phyloP scores from a whole-genome alignment of 2,797 vertebrate genomes.

The Tokudaia tokunoshimensis region DNA sequence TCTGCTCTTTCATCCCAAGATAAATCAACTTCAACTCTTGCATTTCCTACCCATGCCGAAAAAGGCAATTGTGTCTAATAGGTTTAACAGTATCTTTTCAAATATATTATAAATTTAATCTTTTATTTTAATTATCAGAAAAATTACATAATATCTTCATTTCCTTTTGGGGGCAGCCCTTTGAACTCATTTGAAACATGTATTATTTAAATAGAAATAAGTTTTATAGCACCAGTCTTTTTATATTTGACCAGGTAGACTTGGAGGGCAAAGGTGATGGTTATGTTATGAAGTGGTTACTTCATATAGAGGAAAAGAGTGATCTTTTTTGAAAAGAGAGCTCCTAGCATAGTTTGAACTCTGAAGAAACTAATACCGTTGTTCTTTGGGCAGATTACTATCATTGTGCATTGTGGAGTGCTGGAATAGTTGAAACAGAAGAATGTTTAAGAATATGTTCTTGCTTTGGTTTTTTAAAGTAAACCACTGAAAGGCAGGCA shows the following conservation, averaged over 20 bases:
- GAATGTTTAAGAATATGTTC: neutral
- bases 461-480: constrained; percentile 51
- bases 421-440: neutral
- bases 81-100: constrained; percentile 43
- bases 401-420: neutral
- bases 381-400: neutral
- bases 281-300: neutral
- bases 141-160: constrained; percentile 20
- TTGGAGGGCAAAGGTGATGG: neutral
- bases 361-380: neutral
- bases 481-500: neutral
- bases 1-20: neutral
- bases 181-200: neutral
- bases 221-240: constrained; percentile 29
- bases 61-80: constrained; percentile 15
- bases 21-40: neutral
- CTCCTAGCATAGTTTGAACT: neutral
- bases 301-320: neutral
- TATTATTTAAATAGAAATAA: constrained; percentile 1
- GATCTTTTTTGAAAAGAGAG: constrained; percentile 47
- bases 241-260: constrained; percentile 3
- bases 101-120: constrained; percentile 59
- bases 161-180: constrained; percentile 14
- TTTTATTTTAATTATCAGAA: constrained; percentile 32
- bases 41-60: neutral